These are phyloP conservation scores for Diacarnus erythraeanus DNA, from an alignment of 37 sponge, comb jelly and placozoan genomes.

Conservation along the genomic window DNA sequence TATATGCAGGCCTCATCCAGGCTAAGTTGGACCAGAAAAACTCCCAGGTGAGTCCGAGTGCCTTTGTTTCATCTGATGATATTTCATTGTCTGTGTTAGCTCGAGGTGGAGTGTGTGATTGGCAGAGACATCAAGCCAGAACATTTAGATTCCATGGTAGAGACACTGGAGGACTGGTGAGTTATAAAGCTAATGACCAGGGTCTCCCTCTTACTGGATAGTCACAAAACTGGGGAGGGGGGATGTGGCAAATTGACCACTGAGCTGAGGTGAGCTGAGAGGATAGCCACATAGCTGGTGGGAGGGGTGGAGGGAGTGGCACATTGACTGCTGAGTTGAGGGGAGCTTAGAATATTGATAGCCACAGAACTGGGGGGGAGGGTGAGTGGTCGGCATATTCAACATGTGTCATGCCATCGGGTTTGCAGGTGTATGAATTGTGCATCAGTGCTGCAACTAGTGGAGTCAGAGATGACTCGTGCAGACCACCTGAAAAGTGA, in stretches of 20 bases:
- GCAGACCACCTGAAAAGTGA: constrained; percentile 56
- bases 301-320: too few species aligned
- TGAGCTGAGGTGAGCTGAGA: too few species aligned
- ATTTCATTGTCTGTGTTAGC: constrained; percentile 23
- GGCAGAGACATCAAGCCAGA: constrained; percentile 78
- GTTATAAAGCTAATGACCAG: not conserved
- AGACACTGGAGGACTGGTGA: constrained; percentile 73
- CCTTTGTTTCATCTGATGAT: not conserved
- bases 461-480: constrained; percentile 63
- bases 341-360: too few species aligned
- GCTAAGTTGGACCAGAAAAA: constrained; percentile 87
- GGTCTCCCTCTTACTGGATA: not conserved
- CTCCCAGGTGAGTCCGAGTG: constrained; percentile 31
- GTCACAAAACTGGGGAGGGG: too few species aligned
- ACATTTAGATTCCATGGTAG: constrained; percentile 47
- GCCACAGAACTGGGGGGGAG: too few species aligned
- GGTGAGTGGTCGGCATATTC: too few species aligned
- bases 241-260: too few species aligned
- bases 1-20: constrained; percentile 81
- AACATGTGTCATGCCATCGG: not conserved
- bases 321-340: too few species aligned
- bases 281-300: too few species aligned
- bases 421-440: constrained; percentile 69
- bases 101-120: constrained; percentile 81
- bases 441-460: constrained; percentile 30